These are phyloP conservation scores for Cervus canadensis DNA, from an alignment of 2,113 vertebrate genomes.

Conservation along the genomic window DNA sequence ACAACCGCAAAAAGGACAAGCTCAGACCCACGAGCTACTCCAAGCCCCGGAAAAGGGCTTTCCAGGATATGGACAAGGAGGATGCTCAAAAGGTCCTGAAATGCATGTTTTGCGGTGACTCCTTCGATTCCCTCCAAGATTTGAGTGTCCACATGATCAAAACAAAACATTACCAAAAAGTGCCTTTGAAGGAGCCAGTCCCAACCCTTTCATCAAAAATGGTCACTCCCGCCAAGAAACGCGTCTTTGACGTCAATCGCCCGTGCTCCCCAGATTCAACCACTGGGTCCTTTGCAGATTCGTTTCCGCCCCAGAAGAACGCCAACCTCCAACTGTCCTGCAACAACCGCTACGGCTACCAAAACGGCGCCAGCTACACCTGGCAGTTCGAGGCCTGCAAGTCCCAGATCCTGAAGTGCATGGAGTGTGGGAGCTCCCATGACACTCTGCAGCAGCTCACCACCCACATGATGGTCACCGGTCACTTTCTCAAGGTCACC, in stretches of 20 bases:
- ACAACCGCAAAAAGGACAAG: slow-evolving; percentile 94
- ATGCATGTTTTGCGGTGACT: slow-evolving; percentile 99
- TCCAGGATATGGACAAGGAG: slow-evolving; percentile 97
- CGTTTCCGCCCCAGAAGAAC: slow-evolving; percentile 86
- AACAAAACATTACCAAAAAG: slow-evolving; percentile 99
- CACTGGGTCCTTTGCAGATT: slow-evolving; percentile 88
- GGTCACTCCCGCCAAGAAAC: slow-evolving; percentile 93
- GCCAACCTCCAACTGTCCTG: slow-evolving; percentile 83
- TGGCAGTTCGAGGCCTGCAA: slow-evolving; percentile 99
- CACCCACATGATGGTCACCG: slow-evolving; percentile 99
- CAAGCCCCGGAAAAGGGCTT: slow-evolving; percentile 92
- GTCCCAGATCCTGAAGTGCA: slow-evolving; percentile 98
- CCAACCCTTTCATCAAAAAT: slow-evolving; percentile 94
- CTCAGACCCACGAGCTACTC: slow-evolving; percentile 91
- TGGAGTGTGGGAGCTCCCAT: slow-evolving; percentile 98
- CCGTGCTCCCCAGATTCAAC: slow-evolving; percentile 97
- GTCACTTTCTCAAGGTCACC: slow-evolving; percentile 98
- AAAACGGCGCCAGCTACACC: slow-evolving; percentile 97
- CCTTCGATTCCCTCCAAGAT: slow-evolving; percentile 98
- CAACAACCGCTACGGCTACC: slow-evolving; percentile 96
- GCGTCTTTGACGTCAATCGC: slow-evolving; percentile 91
- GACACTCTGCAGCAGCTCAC: slow-evolving; percentile 98
- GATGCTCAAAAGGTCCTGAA: slow-evolving; percentile 98
- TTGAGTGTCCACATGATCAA: slow-evolving; percentile 99
- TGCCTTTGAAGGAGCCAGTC: slow-evolving; percentile 99